Conservation (phyloP, 2,888 invertebrate genomes). For the Nephrocerus scutellatus region DNA sequence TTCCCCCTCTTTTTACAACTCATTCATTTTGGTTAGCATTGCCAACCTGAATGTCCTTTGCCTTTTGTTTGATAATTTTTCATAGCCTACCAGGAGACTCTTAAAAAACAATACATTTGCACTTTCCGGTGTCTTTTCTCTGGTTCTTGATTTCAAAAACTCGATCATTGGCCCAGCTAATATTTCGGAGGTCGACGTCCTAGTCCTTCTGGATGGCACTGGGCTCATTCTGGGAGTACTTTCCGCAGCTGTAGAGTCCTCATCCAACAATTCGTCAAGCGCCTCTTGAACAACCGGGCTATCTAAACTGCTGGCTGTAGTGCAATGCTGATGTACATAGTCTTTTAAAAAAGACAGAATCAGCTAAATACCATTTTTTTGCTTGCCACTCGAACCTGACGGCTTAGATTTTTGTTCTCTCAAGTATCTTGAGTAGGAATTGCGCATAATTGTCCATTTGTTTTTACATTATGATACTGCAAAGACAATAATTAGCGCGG, state of each 20-base stretch:
- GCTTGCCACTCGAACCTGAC: slow-evolving; percentile 9
- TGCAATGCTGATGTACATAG: slow-evolving; percentile 2
- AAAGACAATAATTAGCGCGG: too few species aligned
- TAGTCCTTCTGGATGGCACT: slow-evolving; percentile 10
- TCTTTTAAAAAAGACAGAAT: slow-evolving; percentile 13
- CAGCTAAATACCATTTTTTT: slow-evolving; percentile 14
- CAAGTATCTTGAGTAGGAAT: too few species aligned
- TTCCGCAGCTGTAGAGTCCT: too few species aligned
- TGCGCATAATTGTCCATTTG: slow-evolving; percentile 15
- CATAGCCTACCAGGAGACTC: slow-evolving; percentile 13
- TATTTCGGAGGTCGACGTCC: slow-evolving; percentile 4
- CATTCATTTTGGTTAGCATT: slow-evolving; percentile 11
- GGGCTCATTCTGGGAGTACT: slow-evolving; percentile 5
- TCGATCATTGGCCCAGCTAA: slow-evolving; percentile 7
- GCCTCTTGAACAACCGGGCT: too few species aligned
- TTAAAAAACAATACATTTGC: slow-evolving; percentile 16
- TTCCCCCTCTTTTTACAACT: slow-evolving; percentile 10
- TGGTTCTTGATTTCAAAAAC: slow-evolving; percentile 10
- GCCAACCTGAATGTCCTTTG: slow-evolving; percentile 12
- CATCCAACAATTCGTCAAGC: too few species aligned
- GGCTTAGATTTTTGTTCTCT: slow-evolving; percentile 9
- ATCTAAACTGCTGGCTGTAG: too few species aligned
- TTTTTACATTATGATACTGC: slow-evolving; percentile 15
- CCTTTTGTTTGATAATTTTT: slow-evolving; percentile 9
- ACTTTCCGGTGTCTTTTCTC: slow-evolving; percentile 8